Conservation (phyloP, 2,797 vertebrate species). For the Sphenopsis melanotis region DNA sequence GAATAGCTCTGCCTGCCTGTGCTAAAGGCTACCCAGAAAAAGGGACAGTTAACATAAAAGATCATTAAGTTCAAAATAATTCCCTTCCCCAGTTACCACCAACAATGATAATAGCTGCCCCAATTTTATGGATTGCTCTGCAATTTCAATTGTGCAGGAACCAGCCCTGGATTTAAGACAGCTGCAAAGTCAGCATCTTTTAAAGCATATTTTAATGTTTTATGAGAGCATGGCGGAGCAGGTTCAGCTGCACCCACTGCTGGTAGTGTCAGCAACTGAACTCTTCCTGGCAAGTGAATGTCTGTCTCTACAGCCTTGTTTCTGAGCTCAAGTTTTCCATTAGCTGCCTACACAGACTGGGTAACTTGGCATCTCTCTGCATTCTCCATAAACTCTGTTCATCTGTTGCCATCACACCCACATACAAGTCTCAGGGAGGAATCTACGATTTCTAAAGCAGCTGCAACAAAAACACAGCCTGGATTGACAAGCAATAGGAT, state of each 20-base stretch:
- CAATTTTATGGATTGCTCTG: constrained; percentile 5
- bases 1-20: background rate
- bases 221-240: background rate
- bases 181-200: background rate
- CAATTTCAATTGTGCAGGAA: background rate
- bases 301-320: background rate
- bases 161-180: background rate
- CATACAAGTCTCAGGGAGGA: constrained; percentile 12
- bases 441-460: constrained; percentile 49
- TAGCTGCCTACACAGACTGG: constrained; percentile 53
- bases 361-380: constrained; percentile 50
- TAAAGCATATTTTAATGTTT: background rate
- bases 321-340: constrained; percentile 47
- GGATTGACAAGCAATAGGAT: constrained; percentile 10
- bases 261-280: constrained; percentile 13
- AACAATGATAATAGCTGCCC: background rate
- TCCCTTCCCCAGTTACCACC: background rate
- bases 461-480: constrained; percentile 58
- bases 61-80: background rate
- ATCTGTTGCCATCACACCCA: constrained; percentile 60
- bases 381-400: constrained; percentile 54
- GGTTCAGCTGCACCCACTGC: constrained; percentile 45
- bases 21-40: background rate
- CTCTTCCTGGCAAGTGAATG: background rate
- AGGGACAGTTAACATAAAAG: background rate